These are phyloP conservation scores for Neria commutata DNA, from an alignment of 2,888 invertebrate species.

Conservation along the genomic window DNA sequence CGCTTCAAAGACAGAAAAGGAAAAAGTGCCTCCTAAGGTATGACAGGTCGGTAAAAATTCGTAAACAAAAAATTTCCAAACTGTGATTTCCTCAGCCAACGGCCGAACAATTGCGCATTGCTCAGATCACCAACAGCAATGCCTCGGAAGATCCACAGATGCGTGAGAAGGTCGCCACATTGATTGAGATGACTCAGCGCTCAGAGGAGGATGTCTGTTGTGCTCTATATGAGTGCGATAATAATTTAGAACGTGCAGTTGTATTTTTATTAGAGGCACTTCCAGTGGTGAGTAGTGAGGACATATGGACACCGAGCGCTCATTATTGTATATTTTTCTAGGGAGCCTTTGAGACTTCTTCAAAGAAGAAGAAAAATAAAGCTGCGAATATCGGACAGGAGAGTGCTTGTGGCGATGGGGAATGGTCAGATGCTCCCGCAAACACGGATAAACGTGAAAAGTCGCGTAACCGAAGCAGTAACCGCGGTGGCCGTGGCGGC, in stretches of 20 bases:
- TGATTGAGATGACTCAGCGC: constrained; percentile 90
- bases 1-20: constrained; percentile 68
- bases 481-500: constrained; percentile 61
- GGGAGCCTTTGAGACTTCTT: constrained; percentile 85
- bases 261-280: constrained; percentile 61
- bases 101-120: constrained; percentile 84
- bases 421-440: constrained; percentile 57
- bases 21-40: constrained; percentile 65
- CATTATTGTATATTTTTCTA: constrained; percentile 49
- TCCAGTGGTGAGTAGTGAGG: constrained; percentile 55
- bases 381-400: constrained; percentile 68
- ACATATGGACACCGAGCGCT: neutral
- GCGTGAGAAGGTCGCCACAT: constrained; percentile 75
- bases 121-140: constrained; percentile 75
- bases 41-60: neutral
- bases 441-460: constrained; percentile 60
- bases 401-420: constrained; percentile 62
- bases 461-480: constrained; percentile 60
- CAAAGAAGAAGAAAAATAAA: constrained; percentile 86
- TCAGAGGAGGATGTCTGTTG: constrained; percentile 90
- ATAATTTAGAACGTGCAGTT: constrained; percentile 78
- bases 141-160: constrained; percentile 69
- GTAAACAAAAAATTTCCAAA: neutral
- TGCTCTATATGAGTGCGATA: constrained; percentile 91
- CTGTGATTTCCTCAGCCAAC: constrained; percentile 67